Percentiles rank a stretch among this genome's conserved stretches.
Conservation (phyloP, 2,113 vertebrate species). For the Elephas maximus region DNA sequence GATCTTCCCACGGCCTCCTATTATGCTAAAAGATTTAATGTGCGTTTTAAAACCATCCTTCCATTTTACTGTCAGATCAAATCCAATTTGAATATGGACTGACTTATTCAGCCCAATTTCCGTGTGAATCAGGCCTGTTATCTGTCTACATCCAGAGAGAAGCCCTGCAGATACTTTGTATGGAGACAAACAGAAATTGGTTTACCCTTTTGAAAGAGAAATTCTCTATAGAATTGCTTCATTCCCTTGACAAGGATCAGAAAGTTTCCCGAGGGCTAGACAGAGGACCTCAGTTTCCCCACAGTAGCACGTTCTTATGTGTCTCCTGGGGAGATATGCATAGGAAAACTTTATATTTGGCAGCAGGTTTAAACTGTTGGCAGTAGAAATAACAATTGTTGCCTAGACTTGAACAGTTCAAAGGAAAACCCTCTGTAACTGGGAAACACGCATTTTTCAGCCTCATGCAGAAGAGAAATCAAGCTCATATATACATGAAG, state of each 20-base stretch:
- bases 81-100: neutral
- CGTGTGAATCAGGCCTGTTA: neutral
- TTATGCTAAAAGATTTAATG: slow-evolving; percentile 60
- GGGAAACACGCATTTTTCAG: neutral
- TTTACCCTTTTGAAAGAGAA: slow-evolving; percentile 47
- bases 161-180: neutral
- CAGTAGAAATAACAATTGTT: slow-evolving; percentile 39
- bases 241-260: slow-evolving; percentile 48
- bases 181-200: neutral
- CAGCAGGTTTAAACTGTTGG: slow-evolving; percentile 37
- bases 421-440: slow-evolving; percentile 46
- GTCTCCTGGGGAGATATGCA: slow-evolving; percentile 57
- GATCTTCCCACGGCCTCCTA: slow-evolving; percentile 50
- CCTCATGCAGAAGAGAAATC: slow-evolving; percentile 23
- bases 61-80: slow-evolving; percentile 9
- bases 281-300: slow-evolving; percentile 67
- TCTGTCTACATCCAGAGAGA: neutral
- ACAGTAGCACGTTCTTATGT: slow-evolving; percentile 53
- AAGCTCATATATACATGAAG: neutral
- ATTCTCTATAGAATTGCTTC: slow-evolving; percentile 17
- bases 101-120: neutral
- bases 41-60: slow-evolving; percentile 55
- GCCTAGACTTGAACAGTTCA: slow-evolving; percentile 23
- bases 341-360: slow-evolving; percentile 66
- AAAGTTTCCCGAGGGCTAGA: slow-evolving; percentile 19